These are phyloP conservation scores for Myocastor coypus DNA, from an alignment of 2,113 vertebrate genomes.

Conservation along the genomic window DNA sequence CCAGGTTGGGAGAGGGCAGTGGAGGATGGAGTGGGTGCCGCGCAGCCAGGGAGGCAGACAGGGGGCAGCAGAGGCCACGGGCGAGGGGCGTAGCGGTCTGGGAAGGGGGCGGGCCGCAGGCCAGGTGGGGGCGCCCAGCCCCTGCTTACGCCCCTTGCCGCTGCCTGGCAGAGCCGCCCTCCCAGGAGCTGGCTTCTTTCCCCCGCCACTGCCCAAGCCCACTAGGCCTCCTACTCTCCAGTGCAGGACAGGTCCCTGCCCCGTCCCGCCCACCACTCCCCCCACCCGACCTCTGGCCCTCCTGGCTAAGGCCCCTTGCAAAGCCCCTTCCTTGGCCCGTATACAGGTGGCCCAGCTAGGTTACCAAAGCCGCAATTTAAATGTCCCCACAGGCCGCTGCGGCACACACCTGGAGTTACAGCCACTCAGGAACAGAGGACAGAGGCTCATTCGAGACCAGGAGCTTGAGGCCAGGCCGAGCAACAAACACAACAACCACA, in stretches of 20 bases:
- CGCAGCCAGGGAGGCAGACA: slow-evolving; percentile 86
- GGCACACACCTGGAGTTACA: neutral
- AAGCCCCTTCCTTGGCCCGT: rapidly evolving
- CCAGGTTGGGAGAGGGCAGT: slow-evolving; percentile 87
- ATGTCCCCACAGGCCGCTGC: neutral
- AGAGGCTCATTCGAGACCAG: neutral
- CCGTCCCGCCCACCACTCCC: neutral
- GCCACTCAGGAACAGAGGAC: neutral
- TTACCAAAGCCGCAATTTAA: neutral
- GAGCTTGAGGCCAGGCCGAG: neutral
- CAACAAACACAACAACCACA: neutral
- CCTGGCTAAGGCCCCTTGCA: no score
- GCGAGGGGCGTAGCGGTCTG: neutral
- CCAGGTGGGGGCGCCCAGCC: neutral
- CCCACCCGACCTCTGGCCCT: neutral
- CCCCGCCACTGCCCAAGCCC: neutral
- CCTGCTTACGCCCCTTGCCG: neutral
- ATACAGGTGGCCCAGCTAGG: rapidly evolving
- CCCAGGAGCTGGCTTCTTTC: neutral
- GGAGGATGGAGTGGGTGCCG: slow-evolving; percentile 87
- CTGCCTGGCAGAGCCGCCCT: neutral
- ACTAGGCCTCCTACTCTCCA: neutral
- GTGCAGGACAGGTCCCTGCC: neutral
- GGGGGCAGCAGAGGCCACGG: slow-evolving; percentile 85
- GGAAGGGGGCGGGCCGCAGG: neutral